phyloP scores from a whole-genome alignment of 35 echinoderm and acorn worm species.

The Amphiura filiformis region DNA sequence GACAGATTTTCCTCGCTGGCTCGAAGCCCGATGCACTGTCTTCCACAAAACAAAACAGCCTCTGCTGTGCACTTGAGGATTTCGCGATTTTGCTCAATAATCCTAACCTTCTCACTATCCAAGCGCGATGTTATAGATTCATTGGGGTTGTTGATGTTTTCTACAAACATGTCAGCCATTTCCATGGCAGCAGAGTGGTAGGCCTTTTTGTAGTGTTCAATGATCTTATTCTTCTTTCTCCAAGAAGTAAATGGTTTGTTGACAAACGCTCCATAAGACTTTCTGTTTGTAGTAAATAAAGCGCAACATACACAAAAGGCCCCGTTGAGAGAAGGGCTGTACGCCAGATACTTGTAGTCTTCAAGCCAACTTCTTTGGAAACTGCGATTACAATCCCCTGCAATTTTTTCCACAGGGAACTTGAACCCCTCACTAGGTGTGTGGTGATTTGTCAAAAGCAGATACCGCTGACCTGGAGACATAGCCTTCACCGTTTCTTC shows the following conservation, averaged over 20 bases:
- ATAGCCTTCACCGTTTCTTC: too few relatives aligned
- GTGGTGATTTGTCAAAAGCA: too few relatives aligned
- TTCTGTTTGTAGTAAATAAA: not conserved
- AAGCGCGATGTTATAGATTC: not conserved
- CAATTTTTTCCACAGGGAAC: too few relatives aligned
- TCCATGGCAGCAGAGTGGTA: not conserved
- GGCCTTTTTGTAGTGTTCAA: not conserved
- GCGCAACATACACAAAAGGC: conserved; percentile 6
- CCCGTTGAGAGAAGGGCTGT: not conserved
- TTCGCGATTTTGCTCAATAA: not conserved
- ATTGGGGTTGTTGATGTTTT: conserved; percentile 1
- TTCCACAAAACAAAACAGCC: not conserved
- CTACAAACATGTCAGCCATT: not conserved
- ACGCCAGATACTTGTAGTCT: not conserved
- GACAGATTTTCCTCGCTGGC: not conserved
- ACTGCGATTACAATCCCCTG: not conserved
- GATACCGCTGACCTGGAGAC: too few relatives aligned
- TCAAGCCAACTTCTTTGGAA: not conserved
- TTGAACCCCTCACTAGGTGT: too few relatives aligned
- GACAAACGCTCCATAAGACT: not conserved
- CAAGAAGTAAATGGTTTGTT: not conserved
- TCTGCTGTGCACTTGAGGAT: conserved; percentile 4
- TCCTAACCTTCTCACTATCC: not conserved
- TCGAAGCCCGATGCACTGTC: conserved; percentile 6
- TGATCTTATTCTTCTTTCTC: not conserved